Percentiles rank a stretch among this genome's conserved stretches.
phyloP scores from a whole-genome alignment of 2,888 invertebrate genomes.

The Euplagia quadripunctaria region DNA sequence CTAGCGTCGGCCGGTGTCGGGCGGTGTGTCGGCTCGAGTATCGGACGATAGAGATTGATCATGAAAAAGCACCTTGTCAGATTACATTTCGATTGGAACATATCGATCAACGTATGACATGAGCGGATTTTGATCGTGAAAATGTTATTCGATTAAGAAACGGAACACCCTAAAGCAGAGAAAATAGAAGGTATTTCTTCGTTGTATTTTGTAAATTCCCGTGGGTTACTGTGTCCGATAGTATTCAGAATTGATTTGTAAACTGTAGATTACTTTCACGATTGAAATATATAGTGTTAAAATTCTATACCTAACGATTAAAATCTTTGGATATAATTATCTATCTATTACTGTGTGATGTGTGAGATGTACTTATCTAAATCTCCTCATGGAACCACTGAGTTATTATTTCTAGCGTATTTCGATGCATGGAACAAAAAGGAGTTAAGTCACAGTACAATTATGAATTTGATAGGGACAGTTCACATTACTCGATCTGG shows the following conservation, averaged over 20 bases:
- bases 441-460: neutral
- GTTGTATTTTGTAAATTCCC: neutral
- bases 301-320: neutral
- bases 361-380: too few species aligned
- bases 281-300: neutral
- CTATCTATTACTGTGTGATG: too few species aligned
- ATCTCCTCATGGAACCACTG: too few species aligned
- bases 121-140: slow-evolving; percentile 51
- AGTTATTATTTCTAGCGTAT: too few species aligned
- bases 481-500: neutral
- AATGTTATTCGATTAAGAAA: slow-evolving; percentile 37
- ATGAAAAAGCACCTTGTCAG: slow-evolving; percentile 78
- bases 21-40: slow-evolving; percentile 11
- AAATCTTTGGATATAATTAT: too few species aligned
- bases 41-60: slow-evolving; percentile 77
- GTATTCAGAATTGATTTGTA: neutral
- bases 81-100: slow-evolving; percentile 69
- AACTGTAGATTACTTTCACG: neutral
- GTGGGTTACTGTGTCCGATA: neutral
- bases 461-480: neutral
- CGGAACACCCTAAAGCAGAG: slow-evolving; percentile 8
- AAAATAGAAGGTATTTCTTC: slow-evolving; percentile 1
- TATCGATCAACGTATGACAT: slow-evolving; percentile 65
- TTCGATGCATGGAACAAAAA: neutral
- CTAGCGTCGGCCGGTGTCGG: slow-evolving; percentile 29